These are phyloP conservation scores for Tetrax tetrax DNA, from an alignment of 2,113 vertebrate species.

Conservation along the genomic window DNA sequence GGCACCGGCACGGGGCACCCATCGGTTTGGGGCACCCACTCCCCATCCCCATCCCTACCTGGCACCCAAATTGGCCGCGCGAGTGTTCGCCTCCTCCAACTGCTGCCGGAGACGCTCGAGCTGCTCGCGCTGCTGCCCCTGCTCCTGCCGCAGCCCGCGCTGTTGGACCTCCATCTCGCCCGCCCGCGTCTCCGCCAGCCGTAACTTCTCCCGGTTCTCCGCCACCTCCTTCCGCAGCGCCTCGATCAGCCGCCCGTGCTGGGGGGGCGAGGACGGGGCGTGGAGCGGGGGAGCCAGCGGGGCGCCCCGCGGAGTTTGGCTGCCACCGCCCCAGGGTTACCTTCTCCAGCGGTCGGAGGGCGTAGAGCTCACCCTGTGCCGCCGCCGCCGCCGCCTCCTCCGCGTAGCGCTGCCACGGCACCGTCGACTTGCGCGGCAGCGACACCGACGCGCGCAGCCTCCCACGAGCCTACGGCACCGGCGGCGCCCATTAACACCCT, in stretches of 20 bases:
- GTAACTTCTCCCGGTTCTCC: slow-evolving; percentile 74
- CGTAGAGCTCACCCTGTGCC: not conserved
- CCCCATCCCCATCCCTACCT: not conserved
- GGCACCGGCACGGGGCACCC: not conserved
- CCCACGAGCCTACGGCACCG: not conserved
- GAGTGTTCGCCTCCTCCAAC: not conserved
- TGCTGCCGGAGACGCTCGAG: not conserved
- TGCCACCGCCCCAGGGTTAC: not conserved
- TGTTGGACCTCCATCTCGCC: not conserved
- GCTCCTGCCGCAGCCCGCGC: not conserved
- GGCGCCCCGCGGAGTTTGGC: not conserved
- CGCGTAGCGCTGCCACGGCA: slow-evolving; percentile 74
- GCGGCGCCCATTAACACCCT: fast-evolving
- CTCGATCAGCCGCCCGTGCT: slow-evolving; percentile 78
- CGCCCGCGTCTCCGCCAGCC: not conserved
- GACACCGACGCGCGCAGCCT: slow-evolving; percentile 31
- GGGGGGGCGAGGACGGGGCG: fast-evolving
- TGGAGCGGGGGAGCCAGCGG: too few species aligned
- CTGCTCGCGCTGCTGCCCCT: not conserved
- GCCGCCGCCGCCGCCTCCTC: not conserved
- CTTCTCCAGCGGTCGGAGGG: slow-evolving; percentile 52
- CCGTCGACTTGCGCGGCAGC: slow-evolving; percentile 69
- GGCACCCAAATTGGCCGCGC: not conserved
- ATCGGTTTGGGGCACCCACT: too few species aligned
- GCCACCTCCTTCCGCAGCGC: slow-evolving; percentile 76